Evolutionary conservation across 1,140 invertebrate genomes (phyloP), one percentile per base, ranked within the genome.

Genomic region (Panonychus citri): DNA sequence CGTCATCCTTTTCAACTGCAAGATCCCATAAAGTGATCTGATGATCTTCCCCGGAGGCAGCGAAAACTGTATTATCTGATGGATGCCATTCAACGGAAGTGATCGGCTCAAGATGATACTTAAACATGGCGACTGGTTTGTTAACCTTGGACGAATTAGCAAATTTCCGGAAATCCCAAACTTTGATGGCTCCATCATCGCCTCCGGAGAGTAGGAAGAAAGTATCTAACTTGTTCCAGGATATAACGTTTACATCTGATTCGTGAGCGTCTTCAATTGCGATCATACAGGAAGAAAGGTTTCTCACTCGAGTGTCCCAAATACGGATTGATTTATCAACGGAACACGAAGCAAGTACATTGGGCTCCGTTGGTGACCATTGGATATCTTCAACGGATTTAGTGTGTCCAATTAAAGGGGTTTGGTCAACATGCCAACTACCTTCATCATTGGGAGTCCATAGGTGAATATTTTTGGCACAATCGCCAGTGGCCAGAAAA

Each of bases 21-120:
- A 98, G 74, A 73, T 99, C 95, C 93, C 93, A 99, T 27, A 95
- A 72, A 0, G 86, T 84, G n/a, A 96, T 80, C 68, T 96, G 90
- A 72, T 98, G 80, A 71, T 99, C 95, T 57, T 83, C 82, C 3
- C 88, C 88, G 30, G 85, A 82, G 2, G 87, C 87, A 4, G 89
- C 88, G 65, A 98, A 81, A 0, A 96, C 84, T 40, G 88, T 87
- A 1, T 79, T 77, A 67, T 98, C 94, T 30, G 74, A 76, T 54
- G 87, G 88, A 73, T 91, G 82, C 95, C 95, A 99, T 69, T 98
- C 90, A 24, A 61, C 30, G 24, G 54, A 56, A 17, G 87, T 95
- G 24, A 99, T 80, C 8, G 91, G 83, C 42, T 78, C 80, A 19
- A 78, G 82, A 66, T 99, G 95, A 64, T 80, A 89, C 66, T 95